Evolutionary conservation across 1,140 invertebrate genomes (phyloP).

Genomic region (Lordiphosa collinella): DNA sequence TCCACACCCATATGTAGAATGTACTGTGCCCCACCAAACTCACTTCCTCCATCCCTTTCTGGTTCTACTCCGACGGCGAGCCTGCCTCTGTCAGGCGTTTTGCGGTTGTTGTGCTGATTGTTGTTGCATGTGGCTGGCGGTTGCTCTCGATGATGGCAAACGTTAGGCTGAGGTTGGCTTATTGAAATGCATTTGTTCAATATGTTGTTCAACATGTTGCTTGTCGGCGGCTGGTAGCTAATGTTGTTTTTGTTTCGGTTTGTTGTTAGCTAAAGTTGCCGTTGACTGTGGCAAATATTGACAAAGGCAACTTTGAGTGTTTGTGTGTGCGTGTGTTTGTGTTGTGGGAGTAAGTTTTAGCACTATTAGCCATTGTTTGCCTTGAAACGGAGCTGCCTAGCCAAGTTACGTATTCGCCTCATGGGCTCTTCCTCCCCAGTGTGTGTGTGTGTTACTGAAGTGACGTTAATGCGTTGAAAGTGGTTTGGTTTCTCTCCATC

Average conservation of each 20-base stretch:
- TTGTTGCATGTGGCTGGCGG: conserved; percentile 43
- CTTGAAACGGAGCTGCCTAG: conserved; percentile 62
- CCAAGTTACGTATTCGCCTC: conserved; percentile 32
- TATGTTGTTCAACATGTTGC: conserved; percentile 72
- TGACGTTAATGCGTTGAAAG: conserved; percentile 74
- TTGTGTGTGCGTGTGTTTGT: conserved; percentile 14
- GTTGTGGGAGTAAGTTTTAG: conserved; percentile 70
- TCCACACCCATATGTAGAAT: background rate
- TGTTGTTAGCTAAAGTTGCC: conserved; percentile 67
- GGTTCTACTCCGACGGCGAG: background rate
- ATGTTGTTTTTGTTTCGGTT: conserved; percentile 39
- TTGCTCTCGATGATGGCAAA: conserved; percentile 42
- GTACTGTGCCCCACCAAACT: conserved; percentile 26
- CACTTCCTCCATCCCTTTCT: conserved; percentile 15
- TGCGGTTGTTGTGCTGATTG: conserved; percentile 33
- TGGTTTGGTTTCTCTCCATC: conserved; percentile 54
- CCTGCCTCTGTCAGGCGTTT: conserved; percentile 13
- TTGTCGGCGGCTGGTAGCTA: conserved; percentile 30
- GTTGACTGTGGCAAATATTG: conserved; percentile 70
- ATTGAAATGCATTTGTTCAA: conserved; percentile 76
- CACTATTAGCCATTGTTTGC: conserved; percentile 74
- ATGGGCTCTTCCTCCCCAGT: conserved; percentile 6
- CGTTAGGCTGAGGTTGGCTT: conserved; percentile 61
- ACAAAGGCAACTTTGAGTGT: conserved; percentile 49
- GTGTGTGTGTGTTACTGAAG: conserved; percentile 41